Conservation (phyloP, 2,797 vertebrate species). For the Acanthopagrus latus region DNA sequence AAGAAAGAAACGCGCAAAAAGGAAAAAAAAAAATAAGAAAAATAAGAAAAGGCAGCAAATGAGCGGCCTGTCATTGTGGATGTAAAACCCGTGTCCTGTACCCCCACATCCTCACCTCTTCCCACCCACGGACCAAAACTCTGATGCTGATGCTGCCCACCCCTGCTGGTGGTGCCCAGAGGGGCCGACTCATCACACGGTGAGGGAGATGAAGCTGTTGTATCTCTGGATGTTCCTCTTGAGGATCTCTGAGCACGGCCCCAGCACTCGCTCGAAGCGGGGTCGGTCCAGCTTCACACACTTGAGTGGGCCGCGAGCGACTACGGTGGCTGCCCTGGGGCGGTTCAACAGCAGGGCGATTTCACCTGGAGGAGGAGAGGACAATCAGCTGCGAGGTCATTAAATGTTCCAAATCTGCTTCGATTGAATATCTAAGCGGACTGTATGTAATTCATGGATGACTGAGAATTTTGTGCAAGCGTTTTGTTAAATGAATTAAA, state of each 20-base stretch:
- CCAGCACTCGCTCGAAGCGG: constrained; percentile 95
- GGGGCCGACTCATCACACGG: constrained; percentile 84
- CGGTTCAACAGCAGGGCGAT: constrained; percentile 94
- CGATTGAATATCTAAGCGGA: neutral
- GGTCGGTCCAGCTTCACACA: constrained; percentile 97
- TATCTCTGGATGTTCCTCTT: constrained; percentile 98
- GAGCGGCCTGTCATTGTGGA: constrained; percentile 50
- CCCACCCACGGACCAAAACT: constrained; percentile 61
- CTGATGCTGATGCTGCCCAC: constrained; percentile 70
- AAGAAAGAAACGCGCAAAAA: constrained; percentile 62
- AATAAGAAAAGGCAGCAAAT: constrained; percentile 60
- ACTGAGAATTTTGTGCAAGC: neutral
- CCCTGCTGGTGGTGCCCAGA: constrained; percentile 65
- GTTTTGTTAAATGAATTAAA: neutral
- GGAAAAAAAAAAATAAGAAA: constrained; percentile 28
- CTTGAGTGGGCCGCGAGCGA: constrained; percentile 94
- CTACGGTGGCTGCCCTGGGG: constrained; percentile 93
- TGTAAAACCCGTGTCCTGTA: constrained; percentile 59
- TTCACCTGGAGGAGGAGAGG: constrained; percentile 85
- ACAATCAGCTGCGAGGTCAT: neutral
- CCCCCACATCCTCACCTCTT: constrained; percentile 46
- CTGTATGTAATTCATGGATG: neutral
- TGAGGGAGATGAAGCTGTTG: constrained; percentile 98
- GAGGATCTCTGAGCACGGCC: constrained; percentile 97
- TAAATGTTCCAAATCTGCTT: neutral